Evolutionary conservation across 2,113 vertebrate genomes (phyloP), one percentile per base, ranked within the genome.

Genomic region (Pitta sordida): DNA sequence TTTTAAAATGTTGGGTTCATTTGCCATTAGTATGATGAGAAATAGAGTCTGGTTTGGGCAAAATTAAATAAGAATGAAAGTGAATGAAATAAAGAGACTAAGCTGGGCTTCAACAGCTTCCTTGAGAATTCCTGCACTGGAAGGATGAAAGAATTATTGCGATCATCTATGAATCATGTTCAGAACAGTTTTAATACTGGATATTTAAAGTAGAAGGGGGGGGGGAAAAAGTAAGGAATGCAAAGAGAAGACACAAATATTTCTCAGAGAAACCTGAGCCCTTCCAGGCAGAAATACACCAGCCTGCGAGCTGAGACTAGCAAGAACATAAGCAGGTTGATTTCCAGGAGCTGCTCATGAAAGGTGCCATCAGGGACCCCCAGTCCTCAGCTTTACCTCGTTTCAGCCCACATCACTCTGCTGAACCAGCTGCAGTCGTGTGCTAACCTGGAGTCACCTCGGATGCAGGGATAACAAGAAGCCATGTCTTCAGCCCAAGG

Each of bases 381-480:
- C 49, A 30, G 48, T 29, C 15, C 82, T 46, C 52, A 30, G 49
- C 56, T 84, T 46, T 37, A 34, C 70, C 87, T 77, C 2, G 0
- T 36, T 32, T 32, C 80, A 84, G 49, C 44, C 87, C 87, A 49
- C 37, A 78, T 8, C 6, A 0, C 48, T 63, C 55, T 36, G 70
- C 74, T 2, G 2, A 92, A 27, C 13, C 2, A 0, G 55, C 86
- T 53, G 88, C 74, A 32, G 71, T 32, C 8, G 0, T 30, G 18
- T 0, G 91, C 96, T 93, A 94, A 97, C 95, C 96, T 97, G 95
- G 95, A 93, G 70, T 95, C 95, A 80, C 91, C 93, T 91, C 75
- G 90, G 95, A 97, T 12, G 87, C 96, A 97, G 58, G 92, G 93
- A 76, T 90, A 97, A 83, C 97, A 98, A 51, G 94, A 91, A 91